Base-by-base conservation (phyloP, 2,888 invertebrate genomes). In the Drosophila fulvimacula region DNA sequence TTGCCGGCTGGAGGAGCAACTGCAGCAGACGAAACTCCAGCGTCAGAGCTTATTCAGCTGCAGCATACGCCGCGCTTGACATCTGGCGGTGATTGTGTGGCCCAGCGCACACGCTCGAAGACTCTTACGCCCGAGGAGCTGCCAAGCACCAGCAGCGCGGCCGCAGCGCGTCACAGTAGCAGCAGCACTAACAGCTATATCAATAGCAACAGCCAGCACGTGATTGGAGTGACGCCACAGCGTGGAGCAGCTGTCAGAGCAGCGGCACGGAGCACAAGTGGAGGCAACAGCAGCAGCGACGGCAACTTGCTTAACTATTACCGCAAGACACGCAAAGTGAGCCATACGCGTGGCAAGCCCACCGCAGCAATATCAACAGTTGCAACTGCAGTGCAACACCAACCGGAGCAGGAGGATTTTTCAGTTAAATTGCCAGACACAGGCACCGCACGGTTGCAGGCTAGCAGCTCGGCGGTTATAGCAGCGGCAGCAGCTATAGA, bases 81-180 rank as follows among this genome's bases (percentile, higher is more conserved):
- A 51, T 66, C 79, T 24, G 77, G 74, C 41, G 79, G 81, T 7
- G 92, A 92, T 82, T 92, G 92, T 71, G 91, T 92, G 62, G 92
- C 92, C 42, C 90, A 90, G 61, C 82, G 92, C 68, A 92, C 93
- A 46, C 90, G 93, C 36, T 93, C 92, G 19, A 92, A 91, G 75
- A 92, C 92, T 27, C 49, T 86, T 27, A 82, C 88, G 38, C 88
- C 88, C 15, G 87, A 89, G 53, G 84, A 85, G 67, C 52, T 79
- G 64, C 79, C 88, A 5, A 86, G 84, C 71, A 84, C 87, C 11
- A 87, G 88, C 77, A 77, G 73, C 39, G 73, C 79, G 42, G 73
- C 75, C 6, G 83, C 78, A 41, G 76, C 80, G 6, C 76, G 86
- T 27, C 66, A 58, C 60, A 79, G 39, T 41, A 72, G 24, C 53